Conservation (phyloP, 35 echinoderm and acorn worm genomes). For the Hemicentrotus pulcherrimus region DNA sequence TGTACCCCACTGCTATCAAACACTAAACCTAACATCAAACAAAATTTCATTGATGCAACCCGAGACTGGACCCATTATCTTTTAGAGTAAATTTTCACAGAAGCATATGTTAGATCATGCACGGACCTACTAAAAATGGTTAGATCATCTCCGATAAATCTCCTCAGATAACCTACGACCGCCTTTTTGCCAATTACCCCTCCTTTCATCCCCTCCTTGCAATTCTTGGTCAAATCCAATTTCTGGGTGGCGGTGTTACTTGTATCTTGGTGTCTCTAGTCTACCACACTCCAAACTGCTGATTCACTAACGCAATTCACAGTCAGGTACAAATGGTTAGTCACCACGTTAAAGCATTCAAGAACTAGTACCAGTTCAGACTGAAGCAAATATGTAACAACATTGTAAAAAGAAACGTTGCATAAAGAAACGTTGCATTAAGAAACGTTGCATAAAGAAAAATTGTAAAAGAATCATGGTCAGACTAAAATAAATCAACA, state of each 20-base stretch:
- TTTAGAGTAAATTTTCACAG: neutral
- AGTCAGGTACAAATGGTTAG: neutral
- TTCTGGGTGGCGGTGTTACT: neutral
- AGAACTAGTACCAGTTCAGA: too few species aligned
- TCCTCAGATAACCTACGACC: neutral
- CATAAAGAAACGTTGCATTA: too few species aligned
- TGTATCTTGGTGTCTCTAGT: neutral
- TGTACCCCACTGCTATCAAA: too few species aligned
- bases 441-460: too few species aligned
- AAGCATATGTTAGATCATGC: neutral
- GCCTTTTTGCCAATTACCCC: neutral
- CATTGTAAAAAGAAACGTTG: too few species aligned
- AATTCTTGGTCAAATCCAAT: neutral
- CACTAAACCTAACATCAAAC: too few species aligned
- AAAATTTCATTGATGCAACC: neutral
- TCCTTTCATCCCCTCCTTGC: neutral
- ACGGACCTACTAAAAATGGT: too few species aligned
- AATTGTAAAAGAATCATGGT: too few species aligned
- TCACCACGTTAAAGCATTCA: neutral
- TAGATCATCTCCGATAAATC: neutral
- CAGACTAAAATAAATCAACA: too few species aligned
- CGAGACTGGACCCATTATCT: neutral
- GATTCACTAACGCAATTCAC: neutral
- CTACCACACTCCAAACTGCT: neutral
- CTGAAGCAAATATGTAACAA: too few species aligned